A percentile compares a stretch with the other conserved stretches of the same genome.
These are phyloP conservation scores for Danio albolineatus DNA, from an alignment of 2,797 vertebrate species.

Conservation along the genomic window DNA sequence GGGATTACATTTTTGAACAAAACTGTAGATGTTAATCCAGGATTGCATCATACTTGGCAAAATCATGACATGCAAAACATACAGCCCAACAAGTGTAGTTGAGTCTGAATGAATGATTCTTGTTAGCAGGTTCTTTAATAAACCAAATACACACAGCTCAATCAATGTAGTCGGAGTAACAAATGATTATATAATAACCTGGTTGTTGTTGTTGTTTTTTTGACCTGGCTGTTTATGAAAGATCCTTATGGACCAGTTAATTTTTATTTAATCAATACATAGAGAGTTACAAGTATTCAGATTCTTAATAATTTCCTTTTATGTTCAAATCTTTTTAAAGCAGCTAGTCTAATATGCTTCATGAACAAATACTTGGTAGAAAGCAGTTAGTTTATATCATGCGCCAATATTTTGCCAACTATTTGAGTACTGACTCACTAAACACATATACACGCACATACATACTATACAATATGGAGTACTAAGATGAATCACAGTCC, in stretches of 20 bases:
- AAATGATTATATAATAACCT: background rate
- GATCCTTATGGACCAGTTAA: background rate
- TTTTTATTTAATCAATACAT: background rate
- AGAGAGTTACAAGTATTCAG: background rate
- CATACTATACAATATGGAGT: no score
- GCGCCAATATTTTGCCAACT: no score
- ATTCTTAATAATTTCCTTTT: background rate
- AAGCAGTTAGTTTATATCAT: no score
- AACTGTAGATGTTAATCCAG: no score
- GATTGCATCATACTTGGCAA: no score
- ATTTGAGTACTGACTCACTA: background rate
- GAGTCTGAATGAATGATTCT: no score
- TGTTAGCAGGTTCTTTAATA: no score
- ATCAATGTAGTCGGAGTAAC: background rate
- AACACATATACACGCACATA: background rate
- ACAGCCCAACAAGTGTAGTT: no score
- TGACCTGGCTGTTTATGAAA: background rate
- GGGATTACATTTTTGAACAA: no score
- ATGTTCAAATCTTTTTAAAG: no score
- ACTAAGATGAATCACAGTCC: background rate
- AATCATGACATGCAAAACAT: no score
- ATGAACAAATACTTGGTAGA: background rate
- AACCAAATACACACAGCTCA: background rate
- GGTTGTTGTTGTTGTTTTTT: background rate
- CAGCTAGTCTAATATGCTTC: background rate